phyloP scores from a whole-genome alignment of 2,797 vertebrate genomes.

The Corythornis leucogaster region DNA sequence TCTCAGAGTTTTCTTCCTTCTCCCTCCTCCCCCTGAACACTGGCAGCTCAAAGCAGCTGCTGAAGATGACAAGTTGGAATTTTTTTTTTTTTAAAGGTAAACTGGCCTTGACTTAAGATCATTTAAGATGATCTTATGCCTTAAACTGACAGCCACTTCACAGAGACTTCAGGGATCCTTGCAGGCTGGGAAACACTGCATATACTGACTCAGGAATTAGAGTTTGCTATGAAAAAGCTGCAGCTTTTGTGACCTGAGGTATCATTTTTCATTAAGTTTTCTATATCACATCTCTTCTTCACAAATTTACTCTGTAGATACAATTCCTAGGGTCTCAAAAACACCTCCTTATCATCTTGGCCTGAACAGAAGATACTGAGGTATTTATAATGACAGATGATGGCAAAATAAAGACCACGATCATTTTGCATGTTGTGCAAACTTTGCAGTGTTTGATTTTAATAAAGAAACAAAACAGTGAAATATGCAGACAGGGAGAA shows the following conservation, averaged over 20 bases:
- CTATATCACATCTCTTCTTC: neutral
- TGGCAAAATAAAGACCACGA: neutral
- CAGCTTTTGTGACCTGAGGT: neutral
- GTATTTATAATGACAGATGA: neutral
- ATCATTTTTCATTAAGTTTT: neutral
- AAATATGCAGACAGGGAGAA: neutral
- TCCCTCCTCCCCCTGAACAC: constrained; percentile 6
- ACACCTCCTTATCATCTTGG: neutral
- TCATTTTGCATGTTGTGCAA: neutral
- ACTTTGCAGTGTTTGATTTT: neutral
- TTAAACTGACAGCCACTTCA: neutral
- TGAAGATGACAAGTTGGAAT: neutral
- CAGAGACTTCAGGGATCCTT: neutral
- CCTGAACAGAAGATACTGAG: neutral
- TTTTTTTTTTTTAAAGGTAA: constrained; percentile 47
- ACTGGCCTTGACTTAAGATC: neutral
- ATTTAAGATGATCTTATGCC: neutral
- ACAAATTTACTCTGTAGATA: neutral
- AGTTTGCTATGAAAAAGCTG: neutral
- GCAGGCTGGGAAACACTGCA: neutral
- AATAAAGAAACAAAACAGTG: neutral
- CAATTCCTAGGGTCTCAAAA: neutral
- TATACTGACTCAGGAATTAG: neutral
- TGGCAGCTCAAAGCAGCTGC: constrained; percentile 51
- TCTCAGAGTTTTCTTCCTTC: neutral